Conservation (phyloP, 92 coral and sea anemone genomes). For the Porites lobata region DNA sequence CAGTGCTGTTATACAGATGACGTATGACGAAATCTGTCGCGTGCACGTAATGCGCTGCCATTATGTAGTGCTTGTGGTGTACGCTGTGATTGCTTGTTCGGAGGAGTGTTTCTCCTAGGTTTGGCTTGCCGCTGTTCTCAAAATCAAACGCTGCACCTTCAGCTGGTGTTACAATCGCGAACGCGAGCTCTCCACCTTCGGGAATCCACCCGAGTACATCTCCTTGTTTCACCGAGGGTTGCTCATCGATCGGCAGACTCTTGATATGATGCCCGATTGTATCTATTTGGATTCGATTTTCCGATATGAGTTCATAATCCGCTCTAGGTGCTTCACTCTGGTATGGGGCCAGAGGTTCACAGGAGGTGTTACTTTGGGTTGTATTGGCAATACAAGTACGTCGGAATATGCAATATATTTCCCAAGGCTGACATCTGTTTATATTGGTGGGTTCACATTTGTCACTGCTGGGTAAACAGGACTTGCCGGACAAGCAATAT, state of each 20-base stretch:
- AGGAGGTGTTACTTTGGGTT: slow-evolving; percentile 60
- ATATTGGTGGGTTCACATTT: slow-evolving; percentile 48
- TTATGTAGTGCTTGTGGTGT: slow-evolving; percentile 71
- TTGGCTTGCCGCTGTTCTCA: slow-evolving; percentile 50
- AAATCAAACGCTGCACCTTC: slow-evolving; percentile 72
- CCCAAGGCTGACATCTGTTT: slow-evolving; percentile 54
- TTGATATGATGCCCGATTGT: slow-evolving; percentile 82
- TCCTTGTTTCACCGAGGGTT: slow-evolving; percentile 59
- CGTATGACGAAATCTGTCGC: slow-evolving; percentile 81
- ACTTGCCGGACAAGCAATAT: slow-evolving; percentile 76
- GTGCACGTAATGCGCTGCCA: slow-evolving; percentile 87
- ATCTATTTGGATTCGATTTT: slow-evolving; percentile 62
- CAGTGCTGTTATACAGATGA: slow-evolving; percentile 73
- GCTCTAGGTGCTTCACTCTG: slow-evolving; percentile 68
- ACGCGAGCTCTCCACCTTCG: slow-evolving; percentile 83
- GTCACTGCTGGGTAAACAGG: slow-evolving; percentile 57
- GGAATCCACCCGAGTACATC: slow-evolving; percentile 90
- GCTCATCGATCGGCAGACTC: slow-evolving; percentile 56
- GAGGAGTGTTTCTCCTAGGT: slow-evolving; percentile 71
- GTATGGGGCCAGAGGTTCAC: slow-evolving; percentile 63
- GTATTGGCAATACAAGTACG: slow-evolving; percentile 72
- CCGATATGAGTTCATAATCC: slow-evolving; percentile 80
- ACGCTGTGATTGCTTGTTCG: slow-evolving; percentile 57
- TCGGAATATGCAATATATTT: slow-evolving; percentile 72
- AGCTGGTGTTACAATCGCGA: slow-evolving; percentile 42